Percentiles rank a stretch among this genome's conserved stretches.
phyloP scores from a whole-genome alignment of 2,113 vertebrate species.

The Eupsittula cactorum region DNA sequence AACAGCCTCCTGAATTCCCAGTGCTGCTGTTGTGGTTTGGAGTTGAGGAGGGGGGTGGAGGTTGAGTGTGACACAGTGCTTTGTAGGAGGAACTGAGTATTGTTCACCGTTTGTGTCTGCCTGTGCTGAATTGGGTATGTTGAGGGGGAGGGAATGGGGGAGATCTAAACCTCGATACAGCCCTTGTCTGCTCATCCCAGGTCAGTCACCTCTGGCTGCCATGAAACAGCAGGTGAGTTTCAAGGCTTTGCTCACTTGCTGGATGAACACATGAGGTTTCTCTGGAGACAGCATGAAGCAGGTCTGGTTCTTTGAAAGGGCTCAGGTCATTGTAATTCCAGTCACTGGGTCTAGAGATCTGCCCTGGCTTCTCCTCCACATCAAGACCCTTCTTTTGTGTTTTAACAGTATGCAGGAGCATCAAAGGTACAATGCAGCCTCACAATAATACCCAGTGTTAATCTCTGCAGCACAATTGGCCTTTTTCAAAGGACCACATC shows the following conservation, averaged over 20 bases:
- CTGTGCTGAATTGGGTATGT: not conserved
- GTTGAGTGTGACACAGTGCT: not conserved
- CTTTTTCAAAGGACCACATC: not conserved
- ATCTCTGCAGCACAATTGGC: not conserved
- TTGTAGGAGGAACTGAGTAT: not conserved
- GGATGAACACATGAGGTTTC: not conserved
- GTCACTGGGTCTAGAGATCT: not conserved
- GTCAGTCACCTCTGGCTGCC: not conserved
- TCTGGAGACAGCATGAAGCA: not conserved
- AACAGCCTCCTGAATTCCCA: constrained; percentile 47
- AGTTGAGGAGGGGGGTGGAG: constrained; percentile 18
- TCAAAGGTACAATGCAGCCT: not conserved
- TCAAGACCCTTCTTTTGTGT: not conserved
- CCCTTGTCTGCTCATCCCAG: not conserved
- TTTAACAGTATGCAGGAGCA: not conserved
- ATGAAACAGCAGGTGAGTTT: not conserved
- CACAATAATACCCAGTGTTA: not conserved
- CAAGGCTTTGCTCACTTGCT: not conserved
- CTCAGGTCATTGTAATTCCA: not conserved
- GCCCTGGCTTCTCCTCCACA: not conserved
- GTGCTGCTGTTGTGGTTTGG: constrained; percentile 19
- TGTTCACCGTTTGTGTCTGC: not conserved
- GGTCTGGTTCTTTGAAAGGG: constrained; percentile 1
- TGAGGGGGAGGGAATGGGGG: not conserved
- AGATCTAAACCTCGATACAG: not conserved